Conservation (phyloP, 1,140 invertebrate species). For the Zaprionus nigranus region DNA sequence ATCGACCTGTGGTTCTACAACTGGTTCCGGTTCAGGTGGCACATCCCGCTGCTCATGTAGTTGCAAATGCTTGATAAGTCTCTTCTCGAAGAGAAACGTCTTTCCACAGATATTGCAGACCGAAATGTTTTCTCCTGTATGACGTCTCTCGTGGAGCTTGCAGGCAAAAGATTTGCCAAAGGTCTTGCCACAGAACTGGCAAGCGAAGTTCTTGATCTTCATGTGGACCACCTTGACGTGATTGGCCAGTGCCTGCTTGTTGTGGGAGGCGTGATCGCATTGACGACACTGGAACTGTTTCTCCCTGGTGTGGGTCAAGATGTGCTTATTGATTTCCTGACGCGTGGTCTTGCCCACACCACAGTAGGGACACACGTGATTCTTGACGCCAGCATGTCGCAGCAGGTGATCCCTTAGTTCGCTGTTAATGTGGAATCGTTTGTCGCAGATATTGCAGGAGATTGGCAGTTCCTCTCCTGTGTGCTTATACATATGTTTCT, state of each 20-base stretch:
- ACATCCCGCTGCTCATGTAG: conserved; percentile 75
- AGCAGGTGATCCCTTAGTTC: conserved; percentile 74
- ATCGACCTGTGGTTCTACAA: conserved; percentile 13
- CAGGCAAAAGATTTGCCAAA: conserved; percentile 79
- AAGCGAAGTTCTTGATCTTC: conserved; percentile 80
- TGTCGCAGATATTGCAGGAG: conserved; percentile 86
- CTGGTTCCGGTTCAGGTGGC: conserved; percentile 44
- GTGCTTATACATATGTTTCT: conserved; percentile 86
- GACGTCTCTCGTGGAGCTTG: conserved; percentile 75
- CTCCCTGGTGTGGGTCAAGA: conserved; percentile 76
- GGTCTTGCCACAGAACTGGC: conserved; percentile 78
- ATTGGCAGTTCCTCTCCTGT: conserved; percentile 86
- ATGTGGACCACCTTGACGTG: conserved; percentile 79
- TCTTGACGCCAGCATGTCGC: conserved; percentile 79
- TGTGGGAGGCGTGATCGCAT: conserved; percentile 78
- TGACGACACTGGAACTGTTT: conserved; percentile 76
- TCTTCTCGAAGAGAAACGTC: conserved; percentile 72
- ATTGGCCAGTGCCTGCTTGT: conserved; percentile 72
- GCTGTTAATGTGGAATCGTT: conserved; percentile 76
- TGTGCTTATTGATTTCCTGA: conserved; percentile 80
- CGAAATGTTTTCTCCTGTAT: conserved; percentile 85
- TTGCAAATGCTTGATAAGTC: conserved; percentile 72
- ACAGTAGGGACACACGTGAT: conserved; percentile 79
- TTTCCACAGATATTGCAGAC: conserved; percentile 81
- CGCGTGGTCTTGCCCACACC: conserved; percentile 77